Evolutionary conservation across 2,888 invertebrate genomes (phyloP), one percentile per base, ranked within the genome.

Genomic region (Metacarcinus magister): DNA sequence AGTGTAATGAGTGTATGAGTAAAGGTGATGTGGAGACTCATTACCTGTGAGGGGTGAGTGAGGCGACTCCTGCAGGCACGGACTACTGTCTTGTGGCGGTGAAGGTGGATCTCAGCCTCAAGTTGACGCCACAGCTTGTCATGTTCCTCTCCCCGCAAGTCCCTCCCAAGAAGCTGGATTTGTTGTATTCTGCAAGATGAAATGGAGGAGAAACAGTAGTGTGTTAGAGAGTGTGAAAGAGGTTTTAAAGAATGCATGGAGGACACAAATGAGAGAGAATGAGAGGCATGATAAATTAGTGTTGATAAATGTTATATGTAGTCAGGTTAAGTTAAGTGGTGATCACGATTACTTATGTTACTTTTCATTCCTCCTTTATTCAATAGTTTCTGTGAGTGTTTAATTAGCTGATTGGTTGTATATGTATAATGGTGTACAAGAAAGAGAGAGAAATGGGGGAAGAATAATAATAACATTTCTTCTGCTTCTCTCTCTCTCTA

Each of bases 101-200:
- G 99, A 95, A 99, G 98, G 97, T 99, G 98, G 97, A 99, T 99
- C 98, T 99, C 99, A 0, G 99, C 98, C 97, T 99, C 99, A 97
- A 99, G 98, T 98, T 99, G 98, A 97, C 98, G 98, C 98, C 98
- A 98, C 8, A 99, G 98, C 92, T 98, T 98, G 97, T 99, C 98
- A 97, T 99, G 98, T 87, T 99, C 98, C 97, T 98, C 98, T 0
- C 98, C 98, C 89, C 98, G 98, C 98, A 99, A 98, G 97, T 99
- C 99, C 96, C 98, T 98, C 19, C 98, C 98, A 97, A 99, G 98
- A 94, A 99, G 98, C 97, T 99, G 99, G 97, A 99, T 98, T 97
- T 99, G 99, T 97, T 99, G 99, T 97, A 99, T 99, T 97, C 99
- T 98, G 95, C 93, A 97, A 95, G 16, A 7, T 39, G 39, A 39